phyloP scores from a whole-genome alignment of 2,113 vertebrate species.

The Istiophorus platypterus region DNA sequence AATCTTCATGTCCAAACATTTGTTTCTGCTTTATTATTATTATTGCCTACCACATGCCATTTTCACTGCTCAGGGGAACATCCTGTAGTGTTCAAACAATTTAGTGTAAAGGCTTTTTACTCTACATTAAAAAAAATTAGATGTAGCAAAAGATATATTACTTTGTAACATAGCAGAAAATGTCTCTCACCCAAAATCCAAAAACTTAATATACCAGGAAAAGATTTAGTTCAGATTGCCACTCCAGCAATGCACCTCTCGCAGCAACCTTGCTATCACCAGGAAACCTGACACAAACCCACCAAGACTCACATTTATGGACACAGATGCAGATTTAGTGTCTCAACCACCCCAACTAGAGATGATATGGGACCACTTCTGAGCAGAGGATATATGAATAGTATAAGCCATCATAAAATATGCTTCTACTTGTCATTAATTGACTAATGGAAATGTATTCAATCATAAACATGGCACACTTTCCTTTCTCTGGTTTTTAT shows the following conservation, averaged over 20 bases:
- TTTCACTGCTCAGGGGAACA: background rate
- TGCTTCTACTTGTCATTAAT: background rate
- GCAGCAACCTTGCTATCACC: background rate
- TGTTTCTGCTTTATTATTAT: conserved; percentile 7
- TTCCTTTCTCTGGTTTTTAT: background rate
- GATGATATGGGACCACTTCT: background rate
- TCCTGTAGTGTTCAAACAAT: background rate
- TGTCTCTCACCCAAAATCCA: background rate
- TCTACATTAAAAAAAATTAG: background rate
- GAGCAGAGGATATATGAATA: background rate
- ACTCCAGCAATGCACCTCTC: background rate
- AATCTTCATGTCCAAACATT: conserved; percentile 29
- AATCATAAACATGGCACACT: background rate
- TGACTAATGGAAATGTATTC: background rate
- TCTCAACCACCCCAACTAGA: background rate
- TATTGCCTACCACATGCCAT: background rate
- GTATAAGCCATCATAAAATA: background rate
- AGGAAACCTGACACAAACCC: background rate
- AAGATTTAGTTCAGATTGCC: background rate
- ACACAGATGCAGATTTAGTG: background rate
- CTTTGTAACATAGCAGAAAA: background rate
- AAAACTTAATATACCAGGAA: too few species aligned
- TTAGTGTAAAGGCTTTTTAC: background rate
- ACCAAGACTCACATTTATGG: background rate
- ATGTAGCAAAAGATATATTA: background rate